Evolutionary conservation across 2,797 vertebrate genomes (phyloP).

Genomic region (Melanotaenia trifasciata): DNA sequence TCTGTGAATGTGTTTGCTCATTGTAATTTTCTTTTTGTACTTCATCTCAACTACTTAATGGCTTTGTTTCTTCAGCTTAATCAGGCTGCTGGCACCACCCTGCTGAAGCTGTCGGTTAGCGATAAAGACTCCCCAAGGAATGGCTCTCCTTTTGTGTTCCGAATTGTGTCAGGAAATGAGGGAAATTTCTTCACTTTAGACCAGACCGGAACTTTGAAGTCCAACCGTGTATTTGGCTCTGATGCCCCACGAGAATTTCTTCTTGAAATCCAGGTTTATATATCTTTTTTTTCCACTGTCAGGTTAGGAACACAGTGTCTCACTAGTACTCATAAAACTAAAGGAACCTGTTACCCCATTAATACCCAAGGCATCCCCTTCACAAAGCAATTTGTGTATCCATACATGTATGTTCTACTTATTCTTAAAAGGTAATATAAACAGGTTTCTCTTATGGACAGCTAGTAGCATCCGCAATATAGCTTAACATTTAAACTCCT

Average conservation of each 20-base stretch:
- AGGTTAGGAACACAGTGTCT: not conserved
- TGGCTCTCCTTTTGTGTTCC: slow-evolving; percentile 91
- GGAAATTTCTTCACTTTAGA: slow-evolving; percentile 86
- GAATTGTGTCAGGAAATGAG: slow-evolving; percentile 90
- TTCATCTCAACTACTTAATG: slow-evolving; percentile 1
- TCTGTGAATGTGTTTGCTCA: not conserved
- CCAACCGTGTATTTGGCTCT: slow-evolving; percentile 80
- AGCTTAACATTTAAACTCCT: not conserved
- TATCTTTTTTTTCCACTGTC: not conserved
- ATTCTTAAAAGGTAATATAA: not conserved
- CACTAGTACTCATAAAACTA: not conserved
- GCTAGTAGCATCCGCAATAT: not conserved
- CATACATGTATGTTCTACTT: not conserved
- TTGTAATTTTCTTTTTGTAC: not conserved
- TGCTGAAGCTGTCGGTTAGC: slow-evolving; percentile 88
- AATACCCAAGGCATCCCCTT: not conserved
- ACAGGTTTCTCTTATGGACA: not conserved
- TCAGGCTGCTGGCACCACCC: slow-evolving; percentile 87
- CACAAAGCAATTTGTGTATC: not conserved
- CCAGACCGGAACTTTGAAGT: slow-evolving; percentile 85
- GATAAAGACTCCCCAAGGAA: slow-evolving; percentile 94
- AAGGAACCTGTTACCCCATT: not conserved
- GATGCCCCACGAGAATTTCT: slow-evolving; percentile 88
- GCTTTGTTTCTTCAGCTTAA: slow-evolving; percentile 84
- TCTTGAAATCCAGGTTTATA: slow-evolving; percentile 90